Percentiles rank a stretch among this genome's conserved stretches.
Evolutionary conservation across 2,888 invertebrate species (phyloP).

Genomic region (Cetonia aurata): DNA sequence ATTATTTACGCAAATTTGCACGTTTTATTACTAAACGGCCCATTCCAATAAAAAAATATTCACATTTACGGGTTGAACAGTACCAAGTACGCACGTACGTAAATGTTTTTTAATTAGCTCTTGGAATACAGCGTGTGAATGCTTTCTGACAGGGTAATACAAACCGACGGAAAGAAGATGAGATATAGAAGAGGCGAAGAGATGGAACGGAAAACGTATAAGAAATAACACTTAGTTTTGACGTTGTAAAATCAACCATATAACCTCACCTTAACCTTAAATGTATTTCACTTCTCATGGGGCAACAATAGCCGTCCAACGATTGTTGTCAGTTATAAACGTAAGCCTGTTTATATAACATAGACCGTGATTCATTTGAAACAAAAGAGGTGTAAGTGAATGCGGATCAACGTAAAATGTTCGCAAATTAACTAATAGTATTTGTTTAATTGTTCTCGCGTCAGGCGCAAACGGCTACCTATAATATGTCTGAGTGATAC

Average conservation of each 20-base stretch:
- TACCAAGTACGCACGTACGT: not conserved
- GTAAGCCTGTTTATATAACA: not conserved
- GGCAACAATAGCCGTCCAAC: slow-evolving; percentile 56
- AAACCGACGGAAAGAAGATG: not conserved
- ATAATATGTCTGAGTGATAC: no score
- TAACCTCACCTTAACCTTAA: slow-evolving; percentile 62
- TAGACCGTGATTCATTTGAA: slow-evolving; percentile 50
- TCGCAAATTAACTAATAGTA: slow-evolving; percentile 15
- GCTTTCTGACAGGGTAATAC: slow-evolving; percentile 6
- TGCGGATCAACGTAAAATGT: slow-evolving; percentile 16
- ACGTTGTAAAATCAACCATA: slow-evolving; percentile 25
- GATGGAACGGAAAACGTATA: not conserved
- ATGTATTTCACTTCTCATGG: slow-evolving; percentile 61
- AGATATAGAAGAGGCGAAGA: not conserved
- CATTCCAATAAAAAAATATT: no score
- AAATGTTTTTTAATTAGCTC: slow-evolving; percentile 14
- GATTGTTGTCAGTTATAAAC: not conserved
- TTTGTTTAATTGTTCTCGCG: slow-evolving; percentile 9
- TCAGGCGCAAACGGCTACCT: no score
- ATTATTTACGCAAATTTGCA: no score
- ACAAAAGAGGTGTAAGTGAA: slow-evolving; percentile 55
- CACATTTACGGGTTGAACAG: no score
- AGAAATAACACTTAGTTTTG: slow-evolving; percentile 23
- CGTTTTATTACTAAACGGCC: no score
- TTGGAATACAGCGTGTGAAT: slow-evolving; percentile 18